A percentile compares a stretch with the other conserved stretches of the same genome.
These are phyloP conservation scores for Drosophila parabipectinata DNA, from an alignment of 1,140 invertebrate genomes.

Conservation along the genomic window DNA sequence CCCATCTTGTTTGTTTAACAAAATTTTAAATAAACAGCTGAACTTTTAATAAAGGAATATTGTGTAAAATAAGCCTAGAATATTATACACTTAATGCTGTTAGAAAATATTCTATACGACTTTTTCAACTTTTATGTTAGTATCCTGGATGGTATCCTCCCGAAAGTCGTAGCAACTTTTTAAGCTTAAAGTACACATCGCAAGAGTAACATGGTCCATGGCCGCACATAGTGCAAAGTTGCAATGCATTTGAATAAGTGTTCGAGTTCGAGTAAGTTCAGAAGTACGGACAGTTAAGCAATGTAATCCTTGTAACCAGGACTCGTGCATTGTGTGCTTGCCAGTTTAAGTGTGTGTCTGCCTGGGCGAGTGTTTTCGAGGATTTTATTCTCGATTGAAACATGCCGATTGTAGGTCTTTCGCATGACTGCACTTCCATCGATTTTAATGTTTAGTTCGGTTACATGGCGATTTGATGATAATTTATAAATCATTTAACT, in stretches of 20 bases:
- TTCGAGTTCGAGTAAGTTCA: conserved; percentile 27
- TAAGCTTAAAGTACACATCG: conserved; percentile 13
- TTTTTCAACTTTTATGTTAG: no score
- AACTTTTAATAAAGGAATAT: not conserved
- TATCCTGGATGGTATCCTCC: conserved; percentile 10
- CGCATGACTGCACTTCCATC: conserved; percentile 28
- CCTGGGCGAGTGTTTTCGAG: conserved; percentile 17
- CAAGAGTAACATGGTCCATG: not conserved
- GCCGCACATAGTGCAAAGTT: conserved; percentile 24
- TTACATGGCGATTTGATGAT: not conserved
- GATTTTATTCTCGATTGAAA: conserved; percentile 60
- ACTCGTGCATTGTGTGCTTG: conserved; percentile 16
- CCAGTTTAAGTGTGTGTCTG: not conserved
- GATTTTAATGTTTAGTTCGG: conserved; percentile 31
- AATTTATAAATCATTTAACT: not conserved
- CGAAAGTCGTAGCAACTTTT: conserved; percentile 32
- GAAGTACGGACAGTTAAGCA: conserved; percentile 54
- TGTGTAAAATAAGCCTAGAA: not conserved
- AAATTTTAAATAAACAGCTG: not conserved
- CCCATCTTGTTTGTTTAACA: not conserved
- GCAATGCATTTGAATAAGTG: conserved; percentile 45
- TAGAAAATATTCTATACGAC: no score
- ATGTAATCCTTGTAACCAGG: conserved; percentile 43
- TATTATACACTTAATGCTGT: no score
- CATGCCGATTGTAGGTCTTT: conserved; percentile 52